Base-by-base conservation (phyloP, 2,113 vertebrate species). In the Leucosticte australis region DNA sequence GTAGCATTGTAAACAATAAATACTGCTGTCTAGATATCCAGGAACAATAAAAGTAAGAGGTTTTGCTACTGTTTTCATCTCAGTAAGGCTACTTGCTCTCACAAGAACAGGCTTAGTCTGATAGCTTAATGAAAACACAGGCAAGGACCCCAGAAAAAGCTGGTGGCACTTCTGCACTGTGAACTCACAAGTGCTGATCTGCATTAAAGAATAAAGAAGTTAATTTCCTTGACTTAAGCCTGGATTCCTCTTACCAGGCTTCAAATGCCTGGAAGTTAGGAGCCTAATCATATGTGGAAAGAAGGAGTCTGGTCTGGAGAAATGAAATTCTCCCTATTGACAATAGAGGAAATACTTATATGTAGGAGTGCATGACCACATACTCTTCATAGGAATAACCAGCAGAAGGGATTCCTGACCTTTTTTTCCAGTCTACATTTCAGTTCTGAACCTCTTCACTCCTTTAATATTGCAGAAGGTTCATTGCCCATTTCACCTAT, bases 1-100 rank as follows among this genome's bases (percentile, higher is more conserved):
- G 49, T 69, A 83, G 13, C 39, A 88, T 53, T 84, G 12, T 60
- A 95, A 91, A 92, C 64, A 93, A 77, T n/a, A 94, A 95, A 69
- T 90, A 79, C 35, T 64, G 49, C 13, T 39, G 7, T 69, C 33
- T 76, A 87, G 19, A 62, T 49, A 59, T 49, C 68, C 14, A 70
- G 50, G 35, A 92, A 52, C 33, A 69, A 77, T 86, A 70, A 69
- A 47, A 28, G 2, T 88, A 70, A 69, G 52, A 20, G 2, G 2
- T 41, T 74, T 71, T 67, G 27, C 37, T 62, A 47, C 7, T 26
- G 24, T 71, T 95, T 92, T 78, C 12, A 62, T 90, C 55, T 92
- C 50, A 71, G 35, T 82, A 77, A 20, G 9, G 6, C 74, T 94
- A 47, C 20, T 41, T 50, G 2, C 10, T 75, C 30, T 85, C 3